Conservation (phyloP, 2,888 invertebrate species). For the Hemicrepidius hirtus region DNA sequence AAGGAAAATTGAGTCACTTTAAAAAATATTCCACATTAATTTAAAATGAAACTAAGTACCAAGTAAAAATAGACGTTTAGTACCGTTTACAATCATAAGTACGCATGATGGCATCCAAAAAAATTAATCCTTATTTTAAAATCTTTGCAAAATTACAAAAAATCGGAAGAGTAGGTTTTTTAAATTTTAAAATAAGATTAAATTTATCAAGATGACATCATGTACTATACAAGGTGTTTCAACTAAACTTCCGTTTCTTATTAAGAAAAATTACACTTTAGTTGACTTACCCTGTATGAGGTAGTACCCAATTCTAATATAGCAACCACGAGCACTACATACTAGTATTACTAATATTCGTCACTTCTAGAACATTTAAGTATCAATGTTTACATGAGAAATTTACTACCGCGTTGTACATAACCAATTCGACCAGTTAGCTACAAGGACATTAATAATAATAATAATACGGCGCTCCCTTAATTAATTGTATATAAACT, state of each 20-base stretch:
- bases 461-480: conserved; percentile 31
- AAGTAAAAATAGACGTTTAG: conserved; percentile 36
- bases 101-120: conserved; percentile 17
- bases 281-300: too few species aligned
- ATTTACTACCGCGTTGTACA: conserved; percentile 34
- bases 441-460: conserved; percentile 16
- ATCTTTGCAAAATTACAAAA: not conserved
- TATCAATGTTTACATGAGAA: conserved; percentile 44
- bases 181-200: conserved; percentile 28
- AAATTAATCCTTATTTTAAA: conserved; percentile 8
- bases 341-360: conserved; percentile 41
- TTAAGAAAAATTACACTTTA: too few species aligned
- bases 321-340: conserved; percentile 49
- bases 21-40: not conserved
- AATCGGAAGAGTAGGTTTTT: not conserved
- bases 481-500: conserved; percentile 29
- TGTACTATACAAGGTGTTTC: too few species aligned
- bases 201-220: conserved; percentile 18
- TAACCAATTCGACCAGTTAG: conserved; percentile 38
- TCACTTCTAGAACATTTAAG: conserved; percentile 48
- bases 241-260: too few species aligned
- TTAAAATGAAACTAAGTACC: conserved; percentile 36
- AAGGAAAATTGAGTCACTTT: conserved; percentile 25
- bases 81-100: conserved; percentile 46
- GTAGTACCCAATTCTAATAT: conserved; percentile 43